Conservation (phyloP, 2,888 invertebrate genomes). For the Idaea dimidiata region DNA sequence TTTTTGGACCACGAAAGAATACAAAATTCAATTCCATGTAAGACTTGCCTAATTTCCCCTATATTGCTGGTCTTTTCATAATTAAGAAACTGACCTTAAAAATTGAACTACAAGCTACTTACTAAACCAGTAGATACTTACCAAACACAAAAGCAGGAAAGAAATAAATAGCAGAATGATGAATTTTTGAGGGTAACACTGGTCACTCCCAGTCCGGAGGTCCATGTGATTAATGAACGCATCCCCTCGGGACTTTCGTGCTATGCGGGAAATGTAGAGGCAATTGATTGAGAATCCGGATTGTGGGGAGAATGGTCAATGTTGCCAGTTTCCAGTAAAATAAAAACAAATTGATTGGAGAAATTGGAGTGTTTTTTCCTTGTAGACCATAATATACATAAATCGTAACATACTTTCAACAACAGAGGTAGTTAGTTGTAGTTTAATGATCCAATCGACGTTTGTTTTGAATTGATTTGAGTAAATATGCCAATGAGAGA, state of each 20-base stretch:
- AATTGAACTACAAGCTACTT: no score
- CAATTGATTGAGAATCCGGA: slow-evolving; percentile 44
- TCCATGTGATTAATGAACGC: slow-evolving; percentile 58
- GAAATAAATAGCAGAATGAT: slow-evolving; percentile 32
- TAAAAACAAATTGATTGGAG: neutral
- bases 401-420: no score
- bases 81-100: no score
- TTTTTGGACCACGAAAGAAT: no score
- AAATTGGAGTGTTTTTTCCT: neutral
- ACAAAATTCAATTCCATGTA: no score
- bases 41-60: no score
- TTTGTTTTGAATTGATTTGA: no score
- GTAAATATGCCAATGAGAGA: no score
- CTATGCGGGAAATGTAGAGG: slow-evolving; percentile 43
- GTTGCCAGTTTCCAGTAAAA: neutral
- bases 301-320: slow-evolving; percentile 10
- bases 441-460: no score
- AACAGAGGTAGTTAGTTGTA: no score
- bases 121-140: neutral
- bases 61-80: no score
- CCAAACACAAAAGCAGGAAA: neutral
- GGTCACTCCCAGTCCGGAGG: slow-evolving; percentile 35
- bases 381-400: no score
- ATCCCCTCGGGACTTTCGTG: slow-evolving; percentile 34
- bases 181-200: slow-evolving; percentile 62